Base-by-base conservation (phyloP, 2,888 invertebrate species). In the Tholera decimalis region DNA sequence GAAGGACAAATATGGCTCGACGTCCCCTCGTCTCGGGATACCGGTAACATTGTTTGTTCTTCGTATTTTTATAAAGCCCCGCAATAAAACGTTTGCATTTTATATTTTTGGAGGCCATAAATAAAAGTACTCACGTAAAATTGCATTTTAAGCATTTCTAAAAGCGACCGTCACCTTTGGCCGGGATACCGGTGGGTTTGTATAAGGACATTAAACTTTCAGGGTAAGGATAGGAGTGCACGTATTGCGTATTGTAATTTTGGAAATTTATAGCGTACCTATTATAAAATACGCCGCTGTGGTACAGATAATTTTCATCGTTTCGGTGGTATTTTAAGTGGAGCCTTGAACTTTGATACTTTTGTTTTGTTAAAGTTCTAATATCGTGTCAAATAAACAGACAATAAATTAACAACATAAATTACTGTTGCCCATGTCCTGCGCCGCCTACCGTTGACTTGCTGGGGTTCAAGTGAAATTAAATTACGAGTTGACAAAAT, bases 401-500 rank as follows among this genome's bases (percentile, higher is more conserved):
- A 87, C 88, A 84, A 91, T 91, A 90, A 91, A 93, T 92, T 90
- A 91, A 88, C 88, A 86, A 86, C 90, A 90, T 88, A 90, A 91
- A 91, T 92, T 90, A 89, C 83, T 85, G 85, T 80, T 80, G 86
- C 85, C 88, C 87, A 88, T 91, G 89, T 91, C 90, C 91, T 88
- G 85, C 65, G 84, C 83, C 85, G 87, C 89, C 88, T 87, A 84
- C 78, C 83, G 79, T 75, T 76, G 86, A 86, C 84, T 87, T 80
- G 87, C 83, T 86, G 91, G 93, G 93, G 93, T 91, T 90, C 91
- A 91, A 89, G 88, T 89, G 89, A 93, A 95, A 95, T 95, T 93
- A 93, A 94, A 95, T 95, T 95, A 95, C 92, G 89, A 91, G 93
- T 93, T 92, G 94, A 94, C 94, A 93, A 94, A 95, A 94, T 93